Percentiles rank a stretch among this genome's conserved stretches.
phyloP scores from a whole-genome alignment of 2,797 vertebrate genomes.

The Emys orbicularis region DNA sequence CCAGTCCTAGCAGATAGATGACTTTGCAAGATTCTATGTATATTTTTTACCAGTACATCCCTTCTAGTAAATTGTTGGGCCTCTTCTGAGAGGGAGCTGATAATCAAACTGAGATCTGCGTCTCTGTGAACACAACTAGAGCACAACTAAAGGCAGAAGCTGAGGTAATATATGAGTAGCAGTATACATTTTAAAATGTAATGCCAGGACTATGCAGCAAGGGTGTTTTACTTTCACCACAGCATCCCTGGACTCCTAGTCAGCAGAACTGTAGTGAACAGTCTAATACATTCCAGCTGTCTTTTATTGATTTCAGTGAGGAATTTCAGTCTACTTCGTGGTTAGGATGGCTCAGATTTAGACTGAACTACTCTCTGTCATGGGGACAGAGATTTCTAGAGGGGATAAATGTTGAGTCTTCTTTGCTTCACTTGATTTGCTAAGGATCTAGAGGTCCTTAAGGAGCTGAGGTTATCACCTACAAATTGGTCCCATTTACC shows the following conservation, averaged over 20 bases:
- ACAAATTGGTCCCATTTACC: neutral
- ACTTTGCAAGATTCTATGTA: neutral
- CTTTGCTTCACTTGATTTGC: neutral
- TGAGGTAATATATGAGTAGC: fast-evolving
- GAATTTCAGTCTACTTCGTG: neutral
- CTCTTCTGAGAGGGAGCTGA: fast-evolving
- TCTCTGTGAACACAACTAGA: neutral
- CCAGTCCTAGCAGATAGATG: neutral
- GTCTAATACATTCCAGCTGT: neutral
- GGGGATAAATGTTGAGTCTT: neutral
- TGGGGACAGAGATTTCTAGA: neutral
- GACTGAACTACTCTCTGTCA: neutral
- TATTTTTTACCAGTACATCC: neutral
- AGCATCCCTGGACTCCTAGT: neutral
- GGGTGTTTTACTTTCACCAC: neutral
- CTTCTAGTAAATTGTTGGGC: neutral
- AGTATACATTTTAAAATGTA: neutral
- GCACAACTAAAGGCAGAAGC: neutral
- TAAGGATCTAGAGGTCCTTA: neutral
- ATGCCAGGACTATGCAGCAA: neutral
- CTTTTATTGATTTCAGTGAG: neutral
- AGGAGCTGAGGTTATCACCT: neutral
- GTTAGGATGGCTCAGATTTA: neutral
- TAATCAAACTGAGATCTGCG: neutral
- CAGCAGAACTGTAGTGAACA: neutral